Conservation (phyloP, 1,140 invertebrate genomes). For the Prorops nasuta region DNA sequence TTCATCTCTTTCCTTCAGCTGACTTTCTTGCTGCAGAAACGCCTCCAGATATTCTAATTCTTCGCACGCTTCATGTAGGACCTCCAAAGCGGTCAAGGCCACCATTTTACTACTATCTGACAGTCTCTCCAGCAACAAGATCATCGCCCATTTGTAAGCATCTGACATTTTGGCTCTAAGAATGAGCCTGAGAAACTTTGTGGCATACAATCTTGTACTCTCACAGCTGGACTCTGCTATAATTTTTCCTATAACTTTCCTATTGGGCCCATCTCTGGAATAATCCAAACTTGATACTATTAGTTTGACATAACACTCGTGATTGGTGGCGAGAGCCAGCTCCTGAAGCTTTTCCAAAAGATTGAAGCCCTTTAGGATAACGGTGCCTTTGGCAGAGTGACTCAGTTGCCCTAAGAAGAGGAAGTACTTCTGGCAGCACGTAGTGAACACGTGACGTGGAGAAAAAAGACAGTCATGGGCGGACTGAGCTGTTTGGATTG, state of each 20-base stretch:
- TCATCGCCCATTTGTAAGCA: slow-evolving; percentile 72
- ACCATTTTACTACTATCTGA: slow-evolving; percentile 76
- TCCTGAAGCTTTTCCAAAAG: slow-evolving; percentile 80
- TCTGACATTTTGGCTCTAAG: slow-evolving; percentile 67
- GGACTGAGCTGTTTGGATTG: slow-evolving; percentile 70
- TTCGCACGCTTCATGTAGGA: slow-evolving; percentile 91
- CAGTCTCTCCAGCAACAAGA: slow-evolving; percentile 77
- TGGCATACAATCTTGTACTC: slow-evolving; percentile 82
- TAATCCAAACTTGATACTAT: slow-evolving; percentile 90
- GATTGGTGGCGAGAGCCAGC: slow-evolving; percentile 77
- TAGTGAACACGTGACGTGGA: slow-evolving; percentile 81
- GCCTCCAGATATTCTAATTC: slow-evolving; percentile 80
- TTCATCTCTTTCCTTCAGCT: slow-evolving; percentile 34
- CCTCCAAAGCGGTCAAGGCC: slow-evolving; percentile 73
- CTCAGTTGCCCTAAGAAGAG: slow-evolving; percentile 86
- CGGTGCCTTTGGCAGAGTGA: slow-evolving; percentile 69
- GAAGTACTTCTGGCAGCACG: slow-evolving; percentile 92
- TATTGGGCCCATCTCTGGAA: slow-evolving; percentile 61
- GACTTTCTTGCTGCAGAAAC: slow-evolving; percentile 53
- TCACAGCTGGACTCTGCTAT: slow-evolving; percentile 70
- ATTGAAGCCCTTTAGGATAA: slow-evolving; percentile 72
- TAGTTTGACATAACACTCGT: slow-evolving; percentile 90
- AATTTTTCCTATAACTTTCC: slow-evolving; percentile 57
- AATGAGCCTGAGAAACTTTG: slow-evolving; percentile 84
- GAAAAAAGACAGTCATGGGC: slow-evolving; percentile 87